phyloP scores from a whole-genome alignment of 1,140 invertebrate species.

The Procambarus clarkii region DNA sequence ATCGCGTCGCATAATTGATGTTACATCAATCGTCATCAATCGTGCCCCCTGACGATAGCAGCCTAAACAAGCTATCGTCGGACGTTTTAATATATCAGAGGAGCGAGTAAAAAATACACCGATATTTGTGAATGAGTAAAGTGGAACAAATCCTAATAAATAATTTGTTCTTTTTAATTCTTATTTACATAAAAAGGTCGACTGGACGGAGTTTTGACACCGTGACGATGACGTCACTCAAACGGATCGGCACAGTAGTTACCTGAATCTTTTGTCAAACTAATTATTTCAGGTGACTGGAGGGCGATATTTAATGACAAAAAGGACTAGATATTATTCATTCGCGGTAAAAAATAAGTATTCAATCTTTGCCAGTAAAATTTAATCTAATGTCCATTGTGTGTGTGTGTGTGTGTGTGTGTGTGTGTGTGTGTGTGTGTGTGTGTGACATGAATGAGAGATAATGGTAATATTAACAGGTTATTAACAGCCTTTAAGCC shows the following conservation, averaged over 20 bases:
- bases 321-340: neutral
- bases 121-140: too few species aligned
- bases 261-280: too few species aligned
- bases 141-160: too few species aligned
- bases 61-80: too few species aligned
- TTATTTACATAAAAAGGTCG: too few species aligned
- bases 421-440: neutral
- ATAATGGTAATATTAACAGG: conserved; percentile 6
- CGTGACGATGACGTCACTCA: too few species aligned
- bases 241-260: too few species aligned
- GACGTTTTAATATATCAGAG: too few species aligned
- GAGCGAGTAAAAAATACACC: too few species aligned
- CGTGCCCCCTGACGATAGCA: neutral
- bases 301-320: neutral
- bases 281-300: neutral
- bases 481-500: conserved; percentile 1
- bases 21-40: neutral
- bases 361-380: neutral
- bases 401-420: too few species aligned
- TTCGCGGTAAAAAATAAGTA: neutral
- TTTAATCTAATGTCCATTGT: neutral
- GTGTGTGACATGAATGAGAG: neutral
- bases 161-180: too few species aligned
- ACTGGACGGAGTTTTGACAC: too few species aligned
- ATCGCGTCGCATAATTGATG: neutral